Conservation (phyloP, 2,113 vertebrate species). For the Mesocricetus auratus region DNA sequence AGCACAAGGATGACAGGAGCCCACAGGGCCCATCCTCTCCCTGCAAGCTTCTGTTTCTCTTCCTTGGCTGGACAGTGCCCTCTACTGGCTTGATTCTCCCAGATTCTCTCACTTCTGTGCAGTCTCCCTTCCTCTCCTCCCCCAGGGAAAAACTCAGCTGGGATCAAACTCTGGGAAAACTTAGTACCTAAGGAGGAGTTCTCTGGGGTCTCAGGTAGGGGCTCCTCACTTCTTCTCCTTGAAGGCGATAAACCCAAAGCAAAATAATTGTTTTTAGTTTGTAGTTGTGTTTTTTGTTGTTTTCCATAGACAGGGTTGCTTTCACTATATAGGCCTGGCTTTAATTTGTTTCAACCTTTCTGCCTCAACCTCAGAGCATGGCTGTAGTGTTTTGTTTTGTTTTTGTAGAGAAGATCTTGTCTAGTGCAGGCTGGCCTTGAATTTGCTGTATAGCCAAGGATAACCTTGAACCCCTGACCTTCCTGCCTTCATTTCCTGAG, state of each 20-base stretch:
- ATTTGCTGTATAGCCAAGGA: background rate
- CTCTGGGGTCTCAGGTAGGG: background rate
- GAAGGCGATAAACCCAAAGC: background rate
- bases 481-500: background rate
- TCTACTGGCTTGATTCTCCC: background rate
- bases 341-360: background rate
- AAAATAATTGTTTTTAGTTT: background rate
- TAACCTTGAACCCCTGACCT: background rate
- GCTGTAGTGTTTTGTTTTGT: background rate
- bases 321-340: too few species aligned
- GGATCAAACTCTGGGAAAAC: conserved; percentile 1
- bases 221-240: background rate
- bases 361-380: background rate
- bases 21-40: too few species aligned
- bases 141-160: background rate
- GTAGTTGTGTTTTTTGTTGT: background rate
- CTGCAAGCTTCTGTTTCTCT: background rate
- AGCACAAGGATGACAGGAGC: fast-evolving
- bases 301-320: background rate
- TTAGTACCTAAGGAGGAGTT: background rate
- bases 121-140: background rate
- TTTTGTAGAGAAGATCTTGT: background rate
- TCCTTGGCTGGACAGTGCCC: background rate
- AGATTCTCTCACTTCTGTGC: background rate
- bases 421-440: background rate